phyloP scores from a whole-genome alignment of 23 tunicate species.

The Corella eumyota region DNA sequence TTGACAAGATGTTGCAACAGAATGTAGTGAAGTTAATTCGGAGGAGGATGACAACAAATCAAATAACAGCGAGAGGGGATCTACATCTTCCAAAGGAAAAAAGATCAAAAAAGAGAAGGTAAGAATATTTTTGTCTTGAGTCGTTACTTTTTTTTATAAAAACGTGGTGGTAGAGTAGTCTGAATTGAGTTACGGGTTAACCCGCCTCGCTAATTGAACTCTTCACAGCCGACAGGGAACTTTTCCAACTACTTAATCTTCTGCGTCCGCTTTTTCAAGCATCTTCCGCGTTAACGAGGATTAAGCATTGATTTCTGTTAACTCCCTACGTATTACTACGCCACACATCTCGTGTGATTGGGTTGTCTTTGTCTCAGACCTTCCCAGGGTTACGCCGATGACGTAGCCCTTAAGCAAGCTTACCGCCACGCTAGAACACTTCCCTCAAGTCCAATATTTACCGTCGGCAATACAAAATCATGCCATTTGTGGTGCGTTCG shows the following conservation, averaged over 20 bases:
- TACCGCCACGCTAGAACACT: conserved; percentile 1
- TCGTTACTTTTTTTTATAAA: neutral
- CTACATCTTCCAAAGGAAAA: conserved; percentile 15
- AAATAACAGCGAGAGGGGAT: neutral
- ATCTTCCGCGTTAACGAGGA: conserved; percentile 10
- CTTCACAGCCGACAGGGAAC: conserved; percentile 9
- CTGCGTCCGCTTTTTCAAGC: no score
- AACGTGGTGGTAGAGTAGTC: conserved; percentile 23
- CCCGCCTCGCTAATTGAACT: conserved; percentile 43
- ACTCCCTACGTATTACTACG: conserved; percentile 25
- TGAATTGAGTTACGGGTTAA: conserved; percentile 31
- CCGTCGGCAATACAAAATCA: no score
- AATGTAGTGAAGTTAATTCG: conserved; percentile 10
- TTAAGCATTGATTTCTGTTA: conserved; percentile 16
- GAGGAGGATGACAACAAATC: conserved; percentile 29
- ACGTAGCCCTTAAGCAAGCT: conserved; percentile 34
- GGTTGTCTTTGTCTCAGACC: conserved; percentile 29
- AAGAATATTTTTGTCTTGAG: neutral
- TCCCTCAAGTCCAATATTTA: neutral
- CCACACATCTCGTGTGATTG: conserved; percentile 14
- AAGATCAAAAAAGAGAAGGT: conserved; percentile 39
- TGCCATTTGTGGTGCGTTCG: no score
- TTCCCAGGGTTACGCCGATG: conserved; percentile 26
- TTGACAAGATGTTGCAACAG: conserved; percentile 31
- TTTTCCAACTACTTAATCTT: no score